phyloP scores from a whole-genome alignment of 2,113 vertebrate species.

The Bubo blakistoni region DNA sequence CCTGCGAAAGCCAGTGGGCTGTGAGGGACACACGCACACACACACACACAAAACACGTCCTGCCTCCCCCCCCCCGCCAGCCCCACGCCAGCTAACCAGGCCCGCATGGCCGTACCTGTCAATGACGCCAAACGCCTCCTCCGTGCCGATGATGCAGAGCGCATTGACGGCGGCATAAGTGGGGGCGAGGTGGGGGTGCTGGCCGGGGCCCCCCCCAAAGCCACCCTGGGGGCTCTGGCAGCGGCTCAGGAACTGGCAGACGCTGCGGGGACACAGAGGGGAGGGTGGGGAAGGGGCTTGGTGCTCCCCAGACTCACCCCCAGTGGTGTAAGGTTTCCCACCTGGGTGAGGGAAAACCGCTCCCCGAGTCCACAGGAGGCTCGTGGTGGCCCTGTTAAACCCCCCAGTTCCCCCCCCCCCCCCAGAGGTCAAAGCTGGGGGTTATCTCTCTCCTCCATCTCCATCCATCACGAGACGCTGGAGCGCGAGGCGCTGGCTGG shows the following conservation, averaged over 20 bases:
- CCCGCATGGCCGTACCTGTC: conserved; percentile 77
- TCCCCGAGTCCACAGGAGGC: too few species aligned
- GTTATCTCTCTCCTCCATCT: neutral
- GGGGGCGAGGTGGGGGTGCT: conserved; percentile 93
- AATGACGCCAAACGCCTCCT: conserved; percentile 88
- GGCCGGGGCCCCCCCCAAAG: conserved; percentile 89
- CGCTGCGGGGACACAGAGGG: conserved; percentile 60
- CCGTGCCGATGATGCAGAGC: conserved; percentile 92
- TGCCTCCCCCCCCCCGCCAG: neutral
- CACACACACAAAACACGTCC: too few species aligned
- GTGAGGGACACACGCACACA: too few species aligned
- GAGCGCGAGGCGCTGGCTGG: neutral
- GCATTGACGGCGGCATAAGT: conserved; percentile 93
- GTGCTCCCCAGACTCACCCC: neutral
- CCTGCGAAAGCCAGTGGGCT: conserved; percentile 74
- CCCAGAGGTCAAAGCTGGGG: neutral
- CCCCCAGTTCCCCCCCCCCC: neutral
- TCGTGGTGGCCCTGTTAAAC: neutral
- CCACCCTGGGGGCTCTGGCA: conserved; percentile 91
- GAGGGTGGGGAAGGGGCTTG: neutral
- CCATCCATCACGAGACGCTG: conserved; percentile 53
- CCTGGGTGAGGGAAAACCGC: rapidly evolving
- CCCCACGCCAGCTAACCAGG: too few species aligned
- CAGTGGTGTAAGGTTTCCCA: too few species aligned
- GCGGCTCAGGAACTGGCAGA: conserved; percentile 88